Base-by-base conservation (phyloP, 2,888 invertebrate species). In the Thymelicus lineola region DNA sequence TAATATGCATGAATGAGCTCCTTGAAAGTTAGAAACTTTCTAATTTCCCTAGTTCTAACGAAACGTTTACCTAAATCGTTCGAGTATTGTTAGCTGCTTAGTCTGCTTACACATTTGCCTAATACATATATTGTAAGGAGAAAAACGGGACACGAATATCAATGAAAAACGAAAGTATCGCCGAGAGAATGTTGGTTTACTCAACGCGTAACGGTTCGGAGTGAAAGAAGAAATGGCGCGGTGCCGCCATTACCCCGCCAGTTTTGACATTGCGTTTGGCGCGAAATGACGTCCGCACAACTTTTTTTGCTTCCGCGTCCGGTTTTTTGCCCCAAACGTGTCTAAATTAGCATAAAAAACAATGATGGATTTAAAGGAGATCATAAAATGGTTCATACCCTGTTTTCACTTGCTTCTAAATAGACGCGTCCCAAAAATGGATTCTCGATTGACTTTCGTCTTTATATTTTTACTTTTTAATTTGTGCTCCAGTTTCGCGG, bases 381-480 rank as follows among this genome's bases (percentile, higher is more conserved):
- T 94, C 46, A 94, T 94, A 58, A 93, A 90, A 79, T 93, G 93
- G 93, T 92, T 92, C 65, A 89, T 93, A 74, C 92, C 91, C 70
- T 92, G 93, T 80, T 90, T 92, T 73, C 90, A 90, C 75, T 84
- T 90, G 67, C 80, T 92, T 78, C 85, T 85, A 81, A 64, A 75
- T 55, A 75, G 76, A 72, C 78, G 77, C 53, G 36, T 63, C 71
- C 73, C 74, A 63, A 87, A 83, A 82, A 84, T 83, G 78, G 80
- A 79, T 64, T 50, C 74, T 17, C 75, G 76, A 60, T 75, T 86
- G 80, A 84, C 76, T 73, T 78, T 80, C 20, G 68, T 89, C 60
- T 86, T 79, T 85, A 84, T 89, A 73, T 85, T 89, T 84, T 86
- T 90, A 79, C 79, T 89, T 86, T 86, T 88, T 75, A 84, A 85